These are phyloP conservation scores for Rhinichthys klamathensis DNA, from an alignment of 2,113 vertebrate species.

Conservation along the genomic window DNA sequence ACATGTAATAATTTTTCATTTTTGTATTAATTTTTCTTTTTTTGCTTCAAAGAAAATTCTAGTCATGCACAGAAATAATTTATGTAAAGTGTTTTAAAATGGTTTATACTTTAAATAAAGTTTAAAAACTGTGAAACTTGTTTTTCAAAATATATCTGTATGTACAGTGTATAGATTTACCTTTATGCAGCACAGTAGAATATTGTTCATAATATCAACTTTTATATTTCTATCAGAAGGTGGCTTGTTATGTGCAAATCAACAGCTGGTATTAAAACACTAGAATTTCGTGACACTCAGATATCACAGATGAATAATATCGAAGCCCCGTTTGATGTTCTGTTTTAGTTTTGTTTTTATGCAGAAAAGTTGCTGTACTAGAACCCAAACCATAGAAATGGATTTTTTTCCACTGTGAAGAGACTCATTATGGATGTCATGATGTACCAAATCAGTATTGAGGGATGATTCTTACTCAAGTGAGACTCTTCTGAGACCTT, in stretches of 20 bases:
- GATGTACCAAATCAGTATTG: slow-evolving; percentile 85
- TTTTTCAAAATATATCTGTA: slow-evolving; percentile 84
- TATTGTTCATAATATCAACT: slow-evolving; percentile 84
- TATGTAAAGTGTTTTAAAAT: slow-evolving; percentile 99
- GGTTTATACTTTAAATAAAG: slow-evolving; percentile 99
- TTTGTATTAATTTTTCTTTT: slow-evolving; percentile 94
- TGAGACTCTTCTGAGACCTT: slow-evolving; percentile 81
- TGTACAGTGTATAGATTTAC: slow-evolving; percentile 86
- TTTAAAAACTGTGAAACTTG: slow-evolving; percentile 99
- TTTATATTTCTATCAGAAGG: slow-evolving; percentile 87
- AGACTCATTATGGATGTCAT: slow-evolving; percentile 84
- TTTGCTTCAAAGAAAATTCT: slow-evolving; percentile 97
- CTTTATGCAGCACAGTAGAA: slow-evolving; percentile 87
- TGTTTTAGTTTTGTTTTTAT: slow-evolving; percentile 67
- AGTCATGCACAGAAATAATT: slow-evolving; percentile 99
- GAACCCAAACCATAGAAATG: slow-evolving; percentile 78
- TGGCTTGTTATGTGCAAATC: slow-evolving; percentile 85
- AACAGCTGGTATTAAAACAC: slow-evolving; percentile 83
- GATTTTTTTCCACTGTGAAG: slow-evolving; percentile 81
- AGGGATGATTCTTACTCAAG: slow-evolving; percentile 78
- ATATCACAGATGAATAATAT: slow-evolving; percentile 81
- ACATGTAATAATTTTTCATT: slow-evolving; percentile 99
- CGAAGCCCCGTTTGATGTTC: slow-evolving; percentile 74
- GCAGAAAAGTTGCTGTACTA: slow-evolving; percentile 77
- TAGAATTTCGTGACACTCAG: slow-evolving; percentile 82